Evolutionary conservation across 2,113 vertebrate species (phyloP), one percentile per base, ranked within the genome.

Genomic region (Ceyx melanurus): DNA sequence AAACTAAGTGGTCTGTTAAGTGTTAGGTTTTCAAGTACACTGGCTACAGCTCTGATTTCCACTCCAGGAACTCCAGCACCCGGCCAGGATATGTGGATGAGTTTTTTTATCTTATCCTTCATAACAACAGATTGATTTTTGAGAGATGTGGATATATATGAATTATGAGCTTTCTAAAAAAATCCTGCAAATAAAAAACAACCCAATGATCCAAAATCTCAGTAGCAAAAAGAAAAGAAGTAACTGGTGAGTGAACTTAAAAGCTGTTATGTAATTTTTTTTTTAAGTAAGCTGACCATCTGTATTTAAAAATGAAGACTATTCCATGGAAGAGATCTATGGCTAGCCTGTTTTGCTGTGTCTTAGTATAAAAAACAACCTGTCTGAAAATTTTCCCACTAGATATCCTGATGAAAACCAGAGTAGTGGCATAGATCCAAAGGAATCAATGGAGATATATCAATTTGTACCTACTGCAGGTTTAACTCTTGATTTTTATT

Each of bases 91-190:
- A 88, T 78, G 79, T 88, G 82, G 87, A 87, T 72, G 67, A 77
- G 31, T 76, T 89, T 67, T 91, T 91, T 89, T 95, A 73, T 93
- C 95, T 94, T 95, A 88, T 91, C 35, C 68, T 89, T 89, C 37
- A 92, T 58, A 93, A 82, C 43, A 76, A 87, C 62, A 89, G 58
- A 92, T 26, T 82, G 51, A 89, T 88, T 93, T 96, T 92, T 92
- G 78, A 91, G 93, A 96, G 50, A 25, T 60, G 60, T 79, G 64
- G 77, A 62, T 93, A 85, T 62, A 42, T 40, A 62, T 67, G 89
- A 94, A 74, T 87, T 33, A 94, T 80, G 72, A 90, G 15, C 22
- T 71, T 94, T 85, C 72, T 82, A 90, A 94, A 95, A 91, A 81
- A 46, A 33, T 35, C n/a, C 16, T 40, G 67, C 29, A 64, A 94